These are phyloP conservation scores for Drosophila affinis DNA, from an alignment of 2,888 invertebrate species.

Conservation along the genomic window DNA sequence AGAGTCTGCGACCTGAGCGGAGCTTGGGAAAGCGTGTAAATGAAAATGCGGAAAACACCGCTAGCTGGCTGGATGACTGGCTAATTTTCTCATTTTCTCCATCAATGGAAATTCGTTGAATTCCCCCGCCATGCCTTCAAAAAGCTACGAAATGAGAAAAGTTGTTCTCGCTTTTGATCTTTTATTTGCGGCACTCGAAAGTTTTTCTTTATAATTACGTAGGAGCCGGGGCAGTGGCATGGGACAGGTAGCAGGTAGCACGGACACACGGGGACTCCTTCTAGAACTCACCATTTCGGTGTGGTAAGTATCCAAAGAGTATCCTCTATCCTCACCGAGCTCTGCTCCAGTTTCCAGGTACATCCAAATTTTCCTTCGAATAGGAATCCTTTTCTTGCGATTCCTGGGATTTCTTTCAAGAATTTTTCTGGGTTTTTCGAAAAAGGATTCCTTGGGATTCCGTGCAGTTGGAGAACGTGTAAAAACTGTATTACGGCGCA, in stretches of 20 bases:
- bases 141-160: slow-evolving; percentile 66
- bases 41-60: slow-evolving; percentile 26
- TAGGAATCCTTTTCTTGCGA: background rate
- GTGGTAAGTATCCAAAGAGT: slow-evolving; percentile 30
- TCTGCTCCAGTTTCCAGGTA: background rate
- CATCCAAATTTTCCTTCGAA: background rate
- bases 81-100: slow-evolving; percentile 77
- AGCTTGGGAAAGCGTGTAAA: slow-evolving; percentile 33
- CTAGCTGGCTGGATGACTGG: slow-evolving; percentile 28
- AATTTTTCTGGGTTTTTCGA: background rate
- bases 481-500: slow-evolving; percentile 56
- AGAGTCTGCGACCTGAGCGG: slow-evolving; percentile 22
- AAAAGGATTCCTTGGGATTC: background rate
- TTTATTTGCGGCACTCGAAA: slow-evolving; percentile 34
- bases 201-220: slow-evolving; percentile 30
- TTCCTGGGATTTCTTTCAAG: background rate
- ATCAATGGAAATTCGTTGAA: slow-evolving; percentile 72
- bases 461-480: slow-evolving; percentile 3
- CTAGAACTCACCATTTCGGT: slow-evolving; percentile 62
- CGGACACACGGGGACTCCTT: slow-evolving; percentile 12
- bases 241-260: background rate
- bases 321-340: background rate
- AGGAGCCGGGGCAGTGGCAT: background rate
- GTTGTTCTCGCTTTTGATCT: slow-evolving; percentile 70
- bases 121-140: slow-evolving; percentile 12